Percentiles rank a stretch among this genome's conserved stretches.
Conservation (phyloP, 1,140 invertebrate species). For the Neoseiulus cucumeris region DNA sequence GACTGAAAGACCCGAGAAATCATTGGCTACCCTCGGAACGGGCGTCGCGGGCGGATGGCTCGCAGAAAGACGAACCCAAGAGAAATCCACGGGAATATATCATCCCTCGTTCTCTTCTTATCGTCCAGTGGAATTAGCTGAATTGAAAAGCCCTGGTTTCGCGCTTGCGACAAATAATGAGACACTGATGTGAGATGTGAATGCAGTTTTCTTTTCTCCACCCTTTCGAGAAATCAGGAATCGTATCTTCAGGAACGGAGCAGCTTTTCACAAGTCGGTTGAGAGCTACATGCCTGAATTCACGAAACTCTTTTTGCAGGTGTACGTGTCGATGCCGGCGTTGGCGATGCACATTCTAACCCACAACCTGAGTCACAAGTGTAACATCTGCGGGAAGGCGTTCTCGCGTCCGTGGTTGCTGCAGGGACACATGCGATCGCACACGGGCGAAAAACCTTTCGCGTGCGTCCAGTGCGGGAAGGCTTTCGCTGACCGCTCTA, state of each 20-base stretch:
- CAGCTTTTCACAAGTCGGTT: too few species aligned
- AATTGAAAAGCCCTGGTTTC: too few species aligned
- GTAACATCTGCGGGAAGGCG: slow-evolving; percentile 5
- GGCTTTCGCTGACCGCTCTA: slow-evolving; percentile 38
- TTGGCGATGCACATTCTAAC: slow-evolving; percentile 9
- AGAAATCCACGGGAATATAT: too few species aligned
- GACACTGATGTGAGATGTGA: too few species aligned
- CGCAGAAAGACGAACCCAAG: too few species aligned
- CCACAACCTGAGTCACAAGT: slow-evolving; percentile 12
- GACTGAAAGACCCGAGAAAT: neutral
- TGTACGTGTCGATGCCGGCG: slow-evolving; percentile 6
- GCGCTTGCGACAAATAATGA: too few species aligned
- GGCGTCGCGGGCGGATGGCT: neutral
- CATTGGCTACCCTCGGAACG: neutral
- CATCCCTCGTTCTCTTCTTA: too few species aligned
- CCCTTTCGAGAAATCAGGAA: too few species aligned
- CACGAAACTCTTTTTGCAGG: neutral
- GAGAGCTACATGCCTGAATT: too few species aligned
- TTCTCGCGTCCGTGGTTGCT: slow-evolving; percentile 27
- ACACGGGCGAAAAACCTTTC: slow-evolving; percentile 76
- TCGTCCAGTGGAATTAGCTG: too few species aligned
- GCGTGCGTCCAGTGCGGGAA: slow-evolving; percentile 53
- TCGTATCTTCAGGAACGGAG: too few species aligned
- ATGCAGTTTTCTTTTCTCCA: too few species aligned
- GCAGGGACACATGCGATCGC: slow-evolving; percentile 77